Conservation (phyloP, 64 coral and sea anemone genomes). For the Astreopora myriophthalma region DNA sequence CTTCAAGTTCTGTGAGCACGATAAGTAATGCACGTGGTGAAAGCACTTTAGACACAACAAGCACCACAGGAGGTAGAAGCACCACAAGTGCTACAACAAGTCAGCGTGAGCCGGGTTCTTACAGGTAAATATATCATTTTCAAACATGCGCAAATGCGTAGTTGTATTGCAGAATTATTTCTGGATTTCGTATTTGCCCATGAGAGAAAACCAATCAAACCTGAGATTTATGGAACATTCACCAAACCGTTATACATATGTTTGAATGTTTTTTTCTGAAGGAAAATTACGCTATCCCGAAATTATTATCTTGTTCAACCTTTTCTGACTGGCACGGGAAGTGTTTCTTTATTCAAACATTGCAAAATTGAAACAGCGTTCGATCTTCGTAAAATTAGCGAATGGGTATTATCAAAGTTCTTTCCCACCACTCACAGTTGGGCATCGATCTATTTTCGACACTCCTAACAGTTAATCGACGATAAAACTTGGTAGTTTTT, state of each 20-base stretch:
- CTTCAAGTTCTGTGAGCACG: neutral
- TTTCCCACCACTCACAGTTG: neutral
- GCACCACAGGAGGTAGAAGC: neutral
- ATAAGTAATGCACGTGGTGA: neutral
- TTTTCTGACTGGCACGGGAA: too few relatives aligned
- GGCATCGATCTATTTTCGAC: neutral
- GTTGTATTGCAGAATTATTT: neutral
- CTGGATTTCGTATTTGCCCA: neutral
- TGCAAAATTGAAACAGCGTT: too few relatives aligned
- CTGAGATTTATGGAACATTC: neutral
- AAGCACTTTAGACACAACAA: neutral
- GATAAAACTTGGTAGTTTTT: neutral
- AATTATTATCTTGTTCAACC: too few relatives aligned
- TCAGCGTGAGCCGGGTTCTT: neutral
- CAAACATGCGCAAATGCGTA: too few relatives aligned
- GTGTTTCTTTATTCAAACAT: too few relatives aligned
- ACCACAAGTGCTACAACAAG: neutral
- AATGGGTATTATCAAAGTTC: neutral
- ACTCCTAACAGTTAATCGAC: neutral
- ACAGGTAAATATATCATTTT: neutral
- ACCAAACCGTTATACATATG: neutral
- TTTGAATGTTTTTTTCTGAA: neutral
- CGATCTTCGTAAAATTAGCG: too few relatives aligned
- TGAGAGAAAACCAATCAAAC: neutral
- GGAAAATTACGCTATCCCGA: neutral